Evolutionary conservation across 2,888 invertebrate species (phyloP), one percentile per base, ranked within the genome.

Genomic region (Drosophila siamana): DNA sequence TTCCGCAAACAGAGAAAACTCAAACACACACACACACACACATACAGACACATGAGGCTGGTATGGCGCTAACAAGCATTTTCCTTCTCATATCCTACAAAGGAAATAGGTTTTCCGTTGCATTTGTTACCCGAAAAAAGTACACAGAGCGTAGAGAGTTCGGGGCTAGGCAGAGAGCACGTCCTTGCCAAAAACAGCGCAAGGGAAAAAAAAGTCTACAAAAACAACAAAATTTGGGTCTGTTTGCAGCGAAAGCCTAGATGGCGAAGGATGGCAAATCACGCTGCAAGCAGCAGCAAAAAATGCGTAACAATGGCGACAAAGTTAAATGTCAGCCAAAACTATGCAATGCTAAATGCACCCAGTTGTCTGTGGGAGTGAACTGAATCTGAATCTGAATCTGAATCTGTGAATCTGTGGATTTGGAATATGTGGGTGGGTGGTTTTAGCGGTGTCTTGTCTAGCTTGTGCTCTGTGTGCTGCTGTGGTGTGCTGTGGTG

Each of bases 101-200:
- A 72, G 83, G 81, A 86, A 83, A 84, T 86, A 51, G 74, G 81
- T 74, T 80, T 86, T 86, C 86, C 83, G 84, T 78, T 86, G 81
- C 75, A 86, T 74, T 78, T 78, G 83, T 71, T 77, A 66, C 69
- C 62, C n/a, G n/a, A 66, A 63, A 66, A 66, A 56, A 60, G 52
- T 36, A n/a, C 33, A 54, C 46, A 57, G 38, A 52, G 41, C 26
- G 19, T 5, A 3, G 33, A 48, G n/a, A n/a, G n/a, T n/a, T 22
- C n/a, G 11, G 11, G 9, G n/a, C n/a, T n/a, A n/a, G 7, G 13
- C 13, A 22, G 41, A 26, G 55, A 44, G 30, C 38, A 41, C 36
- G 56, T 50, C 28, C 48, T 57, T 60, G 64, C 48, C 52, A 52
- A 46, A 55, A 57, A 48, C 57, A 57, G 19, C 22, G 11, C 9